Base-by-base conservation (phyloP, 2,797 vertebrate species). In the Spheniscus humboldti region DNA sequence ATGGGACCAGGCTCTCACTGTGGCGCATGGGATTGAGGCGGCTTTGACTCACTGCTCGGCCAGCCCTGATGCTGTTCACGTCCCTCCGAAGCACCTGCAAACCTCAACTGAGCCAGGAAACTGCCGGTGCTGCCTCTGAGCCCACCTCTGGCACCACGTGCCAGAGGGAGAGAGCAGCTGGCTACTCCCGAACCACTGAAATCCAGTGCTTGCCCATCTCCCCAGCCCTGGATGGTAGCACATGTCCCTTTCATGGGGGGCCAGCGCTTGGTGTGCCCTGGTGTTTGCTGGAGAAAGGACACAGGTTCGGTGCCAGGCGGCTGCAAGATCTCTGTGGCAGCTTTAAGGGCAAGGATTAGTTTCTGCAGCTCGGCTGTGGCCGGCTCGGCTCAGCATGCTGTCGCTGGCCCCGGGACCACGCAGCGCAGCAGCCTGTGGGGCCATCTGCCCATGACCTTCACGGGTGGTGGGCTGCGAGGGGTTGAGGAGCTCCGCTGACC, bases 11-110 rank as follows among this genome's bases (percentile, higher is more conserved):
- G 78, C 62, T 83, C 68, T 95, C 11, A 5, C 64, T 94, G 56
- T 85, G 72, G 55, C 9, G 10, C 10, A 8, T 25, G 2, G 64
- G 78, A 77, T 80, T 94, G 81, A 92, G 89, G 75, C 80, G 84
- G 92, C 92, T 95, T 96, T 97, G 96, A 97, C 60, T 97, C 96
- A 88, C 75, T 53, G 52, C 78, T 86, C 13, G 8, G 60, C 75
- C 66, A 77, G 78, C 53, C 75, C 81, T 92, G 91, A 92, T 7
- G 2, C 63, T 0, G 0, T 80, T 94, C 92, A 71, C 8, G 23
- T 95, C 91, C 76, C 68, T 94, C 48, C 4, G 1, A 31, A 91
- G 39, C 74, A 93, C 77, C 92, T 89, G 55, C 67, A 79, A 79
- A 82, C 74, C 45, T 47, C 19, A 88, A 37, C 62, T 3, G 10